Conservation (phyloP, 2,113 vertebrate genomes). For the Mormyrus lacerda region DNA sequence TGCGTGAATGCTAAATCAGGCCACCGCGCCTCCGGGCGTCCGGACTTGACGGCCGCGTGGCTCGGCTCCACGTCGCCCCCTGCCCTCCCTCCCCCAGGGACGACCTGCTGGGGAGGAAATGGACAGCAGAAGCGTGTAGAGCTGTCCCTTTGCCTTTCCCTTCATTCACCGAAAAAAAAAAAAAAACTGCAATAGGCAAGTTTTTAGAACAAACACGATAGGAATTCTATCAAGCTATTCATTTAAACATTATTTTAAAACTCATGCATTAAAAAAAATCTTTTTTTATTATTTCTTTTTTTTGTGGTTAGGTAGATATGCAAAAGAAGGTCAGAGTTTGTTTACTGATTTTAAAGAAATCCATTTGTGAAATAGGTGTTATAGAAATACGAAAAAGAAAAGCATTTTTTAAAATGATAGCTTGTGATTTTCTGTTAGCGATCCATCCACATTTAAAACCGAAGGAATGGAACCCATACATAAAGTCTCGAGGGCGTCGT, state of each 20-base stretch:
- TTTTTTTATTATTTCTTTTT: no score
- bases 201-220: neutral
- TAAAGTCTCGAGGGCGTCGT: neutral
- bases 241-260: neutral
- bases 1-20: neutral
- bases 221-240: neutral
- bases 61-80: slow-evolving; percentile 27
- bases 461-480: neutral
- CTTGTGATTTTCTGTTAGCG: neutral
- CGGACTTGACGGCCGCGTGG: slow-evolving; percentile 41
- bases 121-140: slow-evolving; percentile 61
- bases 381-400: neutral
- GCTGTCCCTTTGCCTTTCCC: slow-evolving; percentile 40
- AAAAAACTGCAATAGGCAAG: neutral
- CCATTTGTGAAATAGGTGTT: neutral
- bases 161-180: neutral
- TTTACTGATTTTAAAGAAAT: neutral
- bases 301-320: neutral
- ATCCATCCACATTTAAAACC: neutral
- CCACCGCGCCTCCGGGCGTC: slow-evolving; percentile 24
- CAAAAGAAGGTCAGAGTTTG: neutral
- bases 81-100: neutral
- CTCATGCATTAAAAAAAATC: neutral
- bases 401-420: neutral
- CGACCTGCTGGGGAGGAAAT: slow-evolving; percentile 55